Evolutionary conservation across 2,113 vertebrate genomes (phyloP), one percentile per base, ranked within the genome.

Genomic region (Alces alces): DNA sequence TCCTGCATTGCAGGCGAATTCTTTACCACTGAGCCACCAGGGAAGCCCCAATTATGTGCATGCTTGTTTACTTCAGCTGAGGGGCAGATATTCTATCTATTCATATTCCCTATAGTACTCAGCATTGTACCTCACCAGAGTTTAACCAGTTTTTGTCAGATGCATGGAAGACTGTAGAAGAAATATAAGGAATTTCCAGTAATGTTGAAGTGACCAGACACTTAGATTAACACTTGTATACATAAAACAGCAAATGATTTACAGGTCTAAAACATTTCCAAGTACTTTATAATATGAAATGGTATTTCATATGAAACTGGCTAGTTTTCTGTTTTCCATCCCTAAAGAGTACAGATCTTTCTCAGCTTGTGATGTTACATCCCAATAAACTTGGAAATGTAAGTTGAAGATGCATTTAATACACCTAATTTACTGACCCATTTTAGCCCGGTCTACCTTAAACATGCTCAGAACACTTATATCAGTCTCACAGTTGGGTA

Each of bases 1-100:
- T 70, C n/a, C 66, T 70, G 66, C n/a, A 23, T 39, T 39, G n/a
- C 5, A 23, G 66, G 66, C 0, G 8, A 21, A 23, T 39, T 70
- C n/a, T 70, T 70, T 39, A 70, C 5, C 66, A 39, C 66, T 70
- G n/a, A 70, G 66, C n/a, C 66, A 70, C 66, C n/a, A 70, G n/a
- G 66, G 66, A 39, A 39, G 19, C 19, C n/a, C 19, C n/a, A 23
- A 0, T 70, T 70, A 23, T 6, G 23, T 70, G 66, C n/a, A 93
- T 57, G 86, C 15, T 94, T 92, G 10, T 80, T 97, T 89, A 96
- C 16, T 89, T 95, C 25, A 88, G 76, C 33, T 87, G 30, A 82
- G 93, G 57, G n/a, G 25, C 43, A 84, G 78, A 92, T 52, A 80
- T 28, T 39, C 9, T 28, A 19, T 93, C 7, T 93, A 3, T 89